Conservation (phyloP, 2,888 invertebrate species). For the Lysandra coridon region DNA sequence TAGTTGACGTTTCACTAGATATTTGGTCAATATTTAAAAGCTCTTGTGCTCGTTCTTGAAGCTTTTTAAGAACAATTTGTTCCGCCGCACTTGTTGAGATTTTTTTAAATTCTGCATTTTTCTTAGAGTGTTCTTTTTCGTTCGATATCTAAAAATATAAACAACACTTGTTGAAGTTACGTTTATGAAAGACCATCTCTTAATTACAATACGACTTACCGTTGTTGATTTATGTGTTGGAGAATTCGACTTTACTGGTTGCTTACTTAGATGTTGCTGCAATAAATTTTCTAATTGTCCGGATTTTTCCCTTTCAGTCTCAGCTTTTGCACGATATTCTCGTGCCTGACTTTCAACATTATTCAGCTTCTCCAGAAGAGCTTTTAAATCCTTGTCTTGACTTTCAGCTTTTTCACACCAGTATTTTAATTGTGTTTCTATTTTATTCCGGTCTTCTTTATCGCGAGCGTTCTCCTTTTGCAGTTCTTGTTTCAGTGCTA, state of each 20-base stretch:
- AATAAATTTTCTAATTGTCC: slow-evolving; percentile 56
- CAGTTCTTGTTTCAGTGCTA: slow-evolving; percentile 69
- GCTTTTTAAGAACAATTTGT: slow-evolving; percentile 55
- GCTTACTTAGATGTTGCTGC: slow-evolving; percentile 50
- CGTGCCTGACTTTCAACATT: slow-evolving; percentile 62
- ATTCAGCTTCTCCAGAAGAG: slow-evolving; percentile 62
- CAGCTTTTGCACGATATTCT: slow-evolving; percentile 58
- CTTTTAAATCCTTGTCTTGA: slow-evolving; percentile 65
- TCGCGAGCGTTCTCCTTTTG: slow-evolving; percentile 56
- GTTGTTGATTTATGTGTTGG: slow-evolving; percentile 35
- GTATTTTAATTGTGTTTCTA: slow-evolving; percentile 58
- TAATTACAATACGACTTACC: slow-evolving; percentile 35
- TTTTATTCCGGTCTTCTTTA: slow-evolving; percentile 54
- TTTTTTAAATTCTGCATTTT: slow-evolving; percentile 40
- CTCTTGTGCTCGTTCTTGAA: slow-evolving; percentile 71
- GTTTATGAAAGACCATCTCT: background rate
- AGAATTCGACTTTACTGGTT: slow-evolving; percentile 36
- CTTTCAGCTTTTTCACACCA: slow-evolving; percentile 63
- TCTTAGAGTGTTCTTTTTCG: slow-evolving; percentile 32
- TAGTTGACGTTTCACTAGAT: slow-evolving; percentile 59
- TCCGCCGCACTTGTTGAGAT: slow-evolving; percentile 40
- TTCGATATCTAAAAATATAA: slow-evolving; percentile 29
- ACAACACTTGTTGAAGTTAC: background rate
- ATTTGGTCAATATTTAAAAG: slow-evolving; percentile 61
- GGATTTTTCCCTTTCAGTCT: slow-evolving; percentile 58